Evolutionary conservation across 2,888 invertebrate genomes (phyloP).

Genomic region (Melipona bicolor): DNA sequence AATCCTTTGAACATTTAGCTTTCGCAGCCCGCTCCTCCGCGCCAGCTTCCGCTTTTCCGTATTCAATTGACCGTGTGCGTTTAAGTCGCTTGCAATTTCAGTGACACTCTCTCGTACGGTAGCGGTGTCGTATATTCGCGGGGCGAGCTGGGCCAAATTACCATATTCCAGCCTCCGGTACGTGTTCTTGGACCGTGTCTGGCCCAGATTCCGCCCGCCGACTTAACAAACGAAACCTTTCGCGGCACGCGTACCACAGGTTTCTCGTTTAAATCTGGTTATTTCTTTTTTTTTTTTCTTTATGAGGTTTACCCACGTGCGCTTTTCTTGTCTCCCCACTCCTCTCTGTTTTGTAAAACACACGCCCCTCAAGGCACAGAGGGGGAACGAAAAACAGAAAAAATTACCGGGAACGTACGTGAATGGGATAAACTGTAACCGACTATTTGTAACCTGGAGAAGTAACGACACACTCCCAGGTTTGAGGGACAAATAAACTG

Average conservation of each 20-base stretch:
- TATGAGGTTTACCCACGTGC: conserved; percentile 43
- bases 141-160: conserved; percentile 56
- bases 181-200: conserved; percentile 51
- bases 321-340: background rate
- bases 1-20: conserved; percentile 18
- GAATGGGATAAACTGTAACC: conserved; percentile 14
- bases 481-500: conserved; percentile 40
- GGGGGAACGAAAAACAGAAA: background rate
- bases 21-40: background rate
- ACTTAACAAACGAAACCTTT: conserved; percentile 68
- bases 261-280: conserved; percentile 54
- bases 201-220: conserved; percentile 60
- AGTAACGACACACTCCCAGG: conserved; percentile 29
- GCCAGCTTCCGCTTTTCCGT: background rate
- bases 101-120: conserved; percentile 51
- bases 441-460: conserved; percentile 25
- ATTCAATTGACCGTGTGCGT: conserved; percentile 49
- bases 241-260: conserved; percentile 50
- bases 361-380: background rate
- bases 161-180: conserved; percentile 63
- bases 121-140: conserved; percentile 51
- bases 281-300: conserved; percentile 27
- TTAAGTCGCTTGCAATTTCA: conserved; percentile 55
- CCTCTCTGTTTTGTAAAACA: background rate
- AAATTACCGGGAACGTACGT: conserved; percentile 31